These are phyloP conservation scores for Phallusia fumigata DNA, from an alignment of 23 tunicate species.

Conservation along the genomic window DNA sequence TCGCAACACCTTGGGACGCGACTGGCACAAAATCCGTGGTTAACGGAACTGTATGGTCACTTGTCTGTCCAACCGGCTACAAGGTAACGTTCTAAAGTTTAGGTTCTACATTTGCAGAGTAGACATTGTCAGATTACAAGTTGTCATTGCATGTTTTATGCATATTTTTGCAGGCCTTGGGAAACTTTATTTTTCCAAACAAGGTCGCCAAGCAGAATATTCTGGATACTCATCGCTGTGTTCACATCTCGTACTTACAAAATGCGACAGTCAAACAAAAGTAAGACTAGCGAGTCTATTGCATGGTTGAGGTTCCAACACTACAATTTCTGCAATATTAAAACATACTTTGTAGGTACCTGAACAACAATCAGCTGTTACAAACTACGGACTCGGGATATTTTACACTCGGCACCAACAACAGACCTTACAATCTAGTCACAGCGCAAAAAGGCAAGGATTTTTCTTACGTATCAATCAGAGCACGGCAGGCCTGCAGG, in stretches of 20 bases:
- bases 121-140: neutral
- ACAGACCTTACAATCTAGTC: neutral
- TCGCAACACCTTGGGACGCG: neutral
- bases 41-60: slow-evolving; percentile 1
- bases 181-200: neutral
- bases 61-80: neutral
- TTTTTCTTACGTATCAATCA: too few species aligned
- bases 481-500: too few species aligned
- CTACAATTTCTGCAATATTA: too few species aligned
- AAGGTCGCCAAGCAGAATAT: neutral
- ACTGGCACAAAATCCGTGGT: neutral
- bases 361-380: neutral
- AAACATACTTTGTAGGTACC: too few species aligned
- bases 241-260: neutral
- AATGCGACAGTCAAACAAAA: neutral
- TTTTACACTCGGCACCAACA: neutral
- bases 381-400: neutral
- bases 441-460: neutral
- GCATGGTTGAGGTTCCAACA: too few species aligned
- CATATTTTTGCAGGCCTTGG: neutral
- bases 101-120: too few species aligned
- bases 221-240: neutral
- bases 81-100: neutral
- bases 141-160: neutral
- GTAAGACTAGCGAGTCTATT: neutral